Conservation (phyloP, 2,113 vertebrate genomes). For the Odontophorus gujanensis region DNA sequence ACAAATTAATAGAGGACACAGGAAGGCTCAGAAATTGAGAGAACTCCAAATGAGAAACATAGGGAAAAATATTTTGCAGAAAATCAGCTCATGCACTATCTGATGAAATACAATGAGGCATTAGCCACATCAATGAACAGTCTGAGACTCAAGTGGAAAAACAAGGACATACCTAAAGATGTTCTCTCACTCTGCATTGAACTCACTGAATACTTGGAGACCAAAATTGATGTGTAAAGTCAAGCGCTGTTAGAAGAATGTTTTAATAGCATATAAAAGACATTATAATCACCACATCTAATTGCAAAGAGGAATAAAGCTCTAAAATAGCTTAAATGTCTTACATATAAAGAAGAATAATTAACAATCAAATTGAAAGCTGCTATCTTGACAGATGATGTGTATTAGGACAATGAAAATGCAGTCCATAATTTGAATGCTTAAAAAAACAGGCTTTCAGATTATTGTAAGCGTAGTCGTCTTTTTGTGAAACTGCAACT, state of each 20-base stretch:
- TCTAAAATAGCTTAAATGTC: constrained; percentile 40
- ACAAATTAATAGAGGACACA: not conserved
- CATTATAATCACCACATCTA: constrained; percentile 31
- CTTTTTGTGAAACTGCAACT: not conserved
- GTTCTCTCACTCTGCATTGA: no score
- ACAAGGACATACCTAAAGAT: not conserved
- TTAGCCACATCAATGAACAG: not conserved
- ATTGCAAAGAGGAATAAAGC: constrained; percentile 56
- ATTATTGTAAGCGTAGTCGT: not conserved
- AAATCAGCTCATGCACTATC: not conserved
- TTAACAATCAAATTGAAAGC: constrained; percentile 55
- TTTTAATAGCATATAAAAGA: constrained; percentile 29
- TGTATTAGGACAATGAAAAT: constrained; percentile 30
- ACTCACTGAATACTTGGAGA: not conserved
- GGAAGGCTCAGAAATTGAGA: not conserved
- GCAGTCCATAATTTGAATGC: not conserved
- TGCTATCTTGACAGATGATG: constrained; percentile 30
- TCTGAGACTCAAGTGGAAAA: constrained; percentile 31
- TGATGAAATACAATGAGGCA: not conserved
- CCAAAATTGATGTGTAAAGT: constrained; percentile 32
- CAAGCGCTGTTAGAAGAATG: constrained; percentile 46
- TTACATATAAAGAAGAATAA: constrained; percentile 39
- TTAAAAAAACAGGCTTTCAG: not conserved
- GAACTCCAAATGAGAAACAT: not conserved
- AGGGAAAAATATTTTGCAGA: not conserved